A percentile compares a stretch with the other conserved stretches of the same genome.
Conservation (phyloP, 2,888 invertebrate genomes). For the Cartodere bifasciata region DNA sequence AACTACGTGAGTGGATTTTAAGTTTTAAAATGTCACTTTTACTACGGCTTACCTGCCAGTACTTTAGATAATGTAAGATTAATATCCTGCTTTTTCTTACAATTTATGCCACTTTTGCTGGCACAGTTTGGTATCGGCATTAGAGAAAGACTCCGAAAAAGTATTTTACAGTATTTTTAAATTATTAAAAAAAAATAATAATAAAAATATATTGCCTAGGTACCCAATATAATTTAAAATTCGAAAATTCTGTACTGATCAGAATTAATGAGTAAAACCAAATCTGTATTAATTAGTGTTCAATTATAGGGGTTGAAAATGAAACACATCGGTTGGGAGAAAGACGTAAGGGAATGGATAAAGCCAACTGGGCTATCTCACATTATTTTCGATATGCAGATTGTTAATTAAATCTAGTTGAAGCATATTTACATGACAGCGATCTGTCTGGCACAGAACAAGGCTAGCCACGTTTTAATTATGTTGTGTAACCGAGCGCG, state of each 20-base stretch:
- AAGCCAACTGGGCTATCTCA: constrained; percentile 32
- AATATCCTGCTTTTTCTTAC: too few relatives aligned
- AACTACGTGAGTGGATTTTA: constrained; percentile 27
- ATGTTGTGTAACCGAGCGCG: constrained; percentile 35
- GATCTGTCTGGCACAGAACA: constrained; percentile 34
- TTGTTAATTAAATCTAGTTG: constrained; percentile 37
- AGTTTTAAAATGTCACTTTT: constrained; percentile 13
- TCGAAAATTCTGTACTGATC: too few relatives aligned
- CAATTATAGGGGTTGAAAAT: background rate
- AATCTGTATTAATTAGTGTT: constrained; percentile 10
- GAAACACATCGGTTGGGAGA: background rate
- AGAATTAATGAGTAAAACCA: constrained; percentile 12
- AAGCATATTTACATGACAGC: constrained; percentile 38
- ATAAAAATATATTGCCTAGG: too few relatives aligned
- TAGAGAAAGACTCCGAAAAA: too few relatives aligned
- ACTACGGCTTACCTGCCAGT: constrained; percentile 13
- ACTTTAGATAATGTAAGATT: constrained; percentile 24
- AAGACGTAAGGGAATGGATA: constrained; percentile 23
- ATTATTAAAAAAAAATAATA: too few relatives aligned
- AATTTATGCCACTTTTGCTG: too few relatives aligned
- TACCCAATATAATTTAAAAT: too few relatives aligned
- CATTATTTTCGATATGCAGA: constrained; percentile 37
- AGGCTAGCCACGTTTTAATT: constrained; percentile 31
- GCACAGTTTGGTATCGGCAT: too few relatives aligned
- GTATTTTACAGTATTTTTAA: too few relatives aligned